Base-by-base conservation (phyloP, 35 echinoderm and acorn worm species). In the Stichopus chloronotus region DNA sequence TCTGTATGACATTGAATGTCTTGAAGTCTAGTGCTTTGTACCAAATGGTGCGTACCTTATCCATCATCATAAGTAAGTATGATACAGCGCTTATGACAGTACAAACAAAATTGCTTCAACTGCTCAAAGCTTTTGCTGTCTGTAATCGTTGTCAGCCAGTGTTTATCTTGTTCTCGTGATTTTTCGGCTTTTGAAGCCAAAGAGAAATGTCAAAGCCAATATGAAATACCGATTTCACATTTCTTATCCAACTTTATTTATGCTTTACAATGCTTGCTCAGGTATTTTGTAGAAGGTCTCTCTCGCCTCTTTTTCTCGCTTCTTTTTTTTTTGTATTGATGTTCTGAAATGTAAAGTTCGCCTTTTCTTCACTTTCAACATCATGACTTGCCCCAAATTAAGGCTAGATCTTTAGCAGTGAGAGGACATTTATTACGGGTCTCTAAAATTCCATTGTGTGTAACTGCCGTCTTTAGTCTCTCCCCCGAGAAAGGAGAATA, bases 381-480 rank as follows among this genome's bases (percentile, higher is more conserved):
- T 72, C 69, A 72, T 1, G 16, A 72, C 19, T 72, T 72, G 69
- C 69, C 69, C 13, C 17, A 72, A 19, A 72, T 72, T 14, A 72
- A n/a, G 17, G 11, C 3, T 16, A n/a, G n/a, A 43, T n/a, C 22
- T 72, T 16, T 72, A 7, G 12, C 69, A n/a, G 19, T 72, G 69
- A 72, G 69, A 72, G 69, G 11, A 72, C 69, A 72, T 72, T 72
- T 72, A 72, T 72, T 83, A 83, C 79, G 79, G 79, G 79, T 72
- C 69, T 79, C 8, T 87, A n/a, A 87, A 87, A 87, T 87, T 87
- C 84, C 84, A 87, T 89, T 89, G 57, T 89, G 9, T 60, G 87
- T 89, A 60, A 83, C 55, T 57, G 79, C 79, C 24, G 79, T 57
- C 52, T 72, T 5, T 5, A 43, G 14, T 63, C n/a, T 19, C 69